A percentile compares a stretch with the other conserved stretches of the same genome.
Evolutionary conservation across 2,888 invertebrate genomes (phyloP).

Genomic region (Ophion ellenae): DNA sequence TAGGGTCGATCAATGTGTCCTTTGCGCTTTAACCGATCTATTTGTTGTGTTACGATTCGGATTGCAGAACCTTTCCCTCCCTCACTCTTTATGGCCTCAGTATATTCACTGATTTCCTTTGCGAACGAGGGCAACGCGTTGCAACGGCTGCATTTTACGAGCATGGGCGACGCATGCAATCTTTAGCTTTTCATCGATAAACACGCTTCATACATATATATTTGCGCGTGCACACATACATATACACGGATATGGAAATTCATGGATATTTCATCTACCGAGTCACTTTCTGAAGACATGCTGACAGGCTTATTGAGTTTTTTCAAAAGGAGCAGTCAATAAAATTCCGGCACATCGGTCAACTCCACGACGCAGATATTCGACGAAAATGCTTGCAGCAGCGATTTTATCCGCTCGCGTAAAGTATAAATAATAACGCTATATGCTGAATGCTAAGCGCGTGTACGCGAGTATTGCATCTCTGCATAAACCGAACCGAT

Average conservation of each 20-base stretch:
- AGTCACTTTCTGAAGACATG: neutral
- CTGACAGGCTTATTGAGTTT: conserved; percentile 43
- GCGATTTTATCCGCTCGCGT: conserved; percentile 14
- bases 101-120: conserved; percentile 38
- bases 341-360: conserved; percentile 21
- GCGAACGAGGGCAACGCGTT: conserved; percentile 5
- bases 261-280: too few species aligned
- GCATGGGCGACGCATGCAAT: conserved; percentile 34
- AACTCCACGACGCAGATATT: conserved; percentile 8
- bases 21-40: conserved; percentile 33
- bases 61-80: conserved; percentile 25
- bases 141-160: conserved; percentile 64
- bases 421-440: conserved; percentile 43
- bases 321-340: neutral
- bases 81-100: conserved; percentile 7
- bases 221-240: too few species aligned
- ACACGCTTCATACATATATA: neutral
- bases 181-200: conserved; percentile 23
- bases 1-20: conserved; percentile 28
- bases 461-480: neutral
- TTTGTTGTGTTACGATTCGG: conserved; percentile 39
- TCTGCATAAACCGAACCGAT: neutral
- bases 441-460: conserved; percentile 14
- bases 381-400: conserved; percentile 22
- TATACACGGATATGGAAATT: too few species aligned